These are phyloP conservation scores for Sussaba pulchella DNA, from an alignment of 2,888 invertebrate genomes.

Conservation along the genomic window DNA sequence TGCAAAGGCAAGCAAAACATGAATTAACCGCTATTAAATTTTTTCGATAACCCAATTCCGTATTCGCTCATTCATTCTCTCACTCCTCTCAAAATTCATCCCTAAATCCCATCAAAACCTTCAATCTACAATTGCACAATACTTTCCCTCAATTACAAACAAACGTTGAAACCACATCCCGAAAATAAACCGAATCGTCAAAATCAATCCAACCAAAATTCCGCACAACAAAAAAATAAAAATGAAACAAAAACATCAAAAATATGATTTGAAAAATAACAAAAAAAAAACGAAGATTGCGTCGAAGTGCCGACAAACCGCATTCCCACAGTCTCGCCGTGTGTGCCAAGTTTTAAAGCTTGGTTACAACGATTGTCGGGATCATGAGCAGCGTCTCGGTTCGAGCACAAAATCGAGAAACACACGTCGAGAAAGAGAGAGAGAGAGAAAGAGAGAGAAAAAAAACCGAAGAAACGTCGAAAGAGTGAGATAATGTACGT, in stretches of 20 bases:
- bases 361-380: conserved; percentile 53
- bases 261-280: background rate
- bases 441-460: background rate
- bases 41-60: no score
- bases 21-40: no score
- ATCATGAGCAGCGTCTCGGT: conserved; percentile 42
- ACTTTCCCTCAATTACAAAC: no score
- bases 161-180: no score
- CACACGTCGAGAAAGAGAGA: background rate
- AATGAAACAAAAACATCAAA: background rate
- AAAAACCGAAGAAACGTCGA: conserved; percentile 1
- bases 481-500: background rate
- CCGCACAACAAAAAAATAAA: no score
- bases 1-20: no score
- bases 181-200: no score
- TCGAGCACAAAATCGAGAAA: conserved; percentile 41
- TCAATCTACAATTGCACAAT: no score
- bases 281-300: background rate
- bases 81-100: no score
- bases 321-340: conserved; percentile 24
- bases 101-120: no score
- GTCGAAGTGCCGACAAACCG: conserved; percentile 1
- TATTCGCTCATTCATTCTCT: no score
- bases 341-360: conserved; percentile 59
- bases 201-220: no score